Conservation (phyloP, 2,888 invertebrate genomes). For the Hemistola chrysoprasaria region DNA sequence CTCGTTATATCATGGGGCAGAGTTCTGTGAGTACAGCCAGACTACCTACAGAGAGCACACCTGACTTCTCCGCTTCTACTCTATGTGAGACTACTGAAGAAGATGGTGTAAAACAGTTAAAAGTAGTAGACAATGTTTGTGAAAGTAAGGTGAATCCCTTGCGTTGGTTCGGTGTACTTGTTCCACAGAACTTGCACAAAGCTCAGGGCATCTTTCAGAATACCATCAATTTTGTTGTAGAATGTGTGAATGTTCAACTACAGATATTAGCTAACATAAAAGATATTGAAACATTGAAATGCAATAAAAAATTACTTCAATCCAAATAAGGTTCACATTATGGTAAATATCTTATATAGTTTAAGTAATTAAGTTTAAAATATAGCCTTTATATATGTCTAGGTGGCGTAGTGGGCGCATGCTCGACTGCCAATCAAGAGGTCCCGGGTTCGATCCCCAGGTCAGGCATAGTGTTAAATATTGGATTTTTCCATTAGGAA, state of each 20-base stretch:
- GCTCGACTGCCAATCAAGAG: no score
- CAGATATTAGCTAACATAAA: slow-evolving; percentile 72
- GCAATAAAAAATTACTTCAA: slow-evolving; percentile 41
- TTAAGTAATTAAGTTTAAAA: no score
- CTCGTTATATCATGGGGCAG: slow-evolving; percentile 90
- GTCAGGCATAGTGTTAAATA: no score
- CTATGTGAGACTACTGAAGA: slow-evolving; percentile 62
- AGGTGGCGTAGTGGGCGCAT: no score
- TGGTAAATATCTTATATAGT: no score
- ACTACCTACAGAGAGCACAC: slow-evolving; percentile 85
- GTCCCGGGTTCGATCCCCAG: no score
- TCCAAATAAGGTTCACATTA: slow-evolving; percentile 7
- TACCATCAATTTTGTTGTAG: slow-evolving; percentile 84
- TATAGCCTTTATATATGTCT: no score
- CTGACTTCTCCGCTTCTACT: slow-evolving; percentile 65
- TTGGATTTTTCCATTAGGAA: no score
- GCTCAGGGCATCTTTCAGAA: slow-evolving; percentile 89
- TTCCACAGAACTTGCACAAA: slow-evolving; percentile 89
- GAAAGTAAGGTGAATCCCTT: slow-evolving; percentile 84
- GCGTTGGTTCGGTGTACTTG: slow-evolving; percentile 93
- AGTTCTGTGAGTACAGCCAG: slow-evolving; percentile 86
- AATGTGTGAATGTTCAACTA: slow-evolving; percentile 86
- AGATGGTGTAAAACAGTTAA: slow-evolving; percentile 66
- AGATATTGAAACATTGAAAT: slow-evolving; percentile 50
- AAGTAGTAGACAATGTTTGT: slow-evolving; percentile 50